phyloP scores from a whole-genome alignment of 2,797 vertebrate genomes.

The Delichon dasypus region DNA sequence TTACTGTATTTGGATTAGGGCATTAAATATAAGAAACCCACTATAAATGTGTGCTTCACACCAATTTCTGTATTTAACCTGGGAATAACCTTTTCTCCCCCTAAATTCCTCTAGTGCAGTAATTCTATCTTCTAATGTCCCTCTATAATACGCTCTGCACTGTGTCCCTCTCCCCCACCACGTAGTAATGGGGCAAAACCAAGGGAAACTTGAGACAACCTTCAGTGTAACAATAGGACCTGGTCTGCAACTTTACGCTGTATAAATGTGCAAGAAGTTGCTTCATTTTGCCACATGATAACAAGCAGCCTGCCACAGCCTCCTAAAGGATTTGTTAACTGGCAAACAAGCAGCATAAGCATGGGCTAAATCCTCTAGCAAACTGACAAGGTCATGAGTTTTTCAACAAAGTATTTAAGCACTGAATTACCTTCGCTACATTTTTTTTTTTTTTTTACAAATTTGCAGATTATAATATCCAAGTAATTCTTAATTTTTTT shows the following conservation, averaged over 20 bases:
- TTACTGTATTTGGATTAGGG: not conserved
- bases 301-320: not conserved
- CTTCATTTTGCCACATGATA: not conserved
- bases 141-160: not conserved
- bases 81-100: not conserved
- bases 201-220: not conserved
- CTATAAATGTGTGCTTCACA: not conserved
- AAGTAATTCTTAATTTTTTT: not conserved
- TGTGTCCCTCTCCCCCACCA: not conserved
- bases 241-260: not conserved
- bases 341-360: not conserved
- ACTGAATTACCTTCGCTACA: not conserved
- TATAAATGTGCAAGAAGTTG: not conserved
- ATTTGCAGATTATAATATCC: not conserved
- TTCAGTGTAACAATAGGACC: not conserved
- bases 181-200: accelerated
- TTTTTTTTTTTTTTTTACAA: not conserved
- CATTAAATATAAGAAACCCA: not conserved
- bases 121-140: not conserved
- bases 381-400: not conserved
- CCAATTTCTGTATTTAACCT: not conserved
- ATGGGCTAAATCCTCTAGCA: not conserved
- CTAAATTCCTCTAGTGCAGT: not conserved
- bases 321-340: not conserved
- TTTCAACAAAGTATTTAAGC: not conserved